Evolutionary conservation across 2,888 invertebrate genomes (phyloP), one percentile per base, ranked within the genome.

Genomic region (Ypsolopha scabrella): DNA sequence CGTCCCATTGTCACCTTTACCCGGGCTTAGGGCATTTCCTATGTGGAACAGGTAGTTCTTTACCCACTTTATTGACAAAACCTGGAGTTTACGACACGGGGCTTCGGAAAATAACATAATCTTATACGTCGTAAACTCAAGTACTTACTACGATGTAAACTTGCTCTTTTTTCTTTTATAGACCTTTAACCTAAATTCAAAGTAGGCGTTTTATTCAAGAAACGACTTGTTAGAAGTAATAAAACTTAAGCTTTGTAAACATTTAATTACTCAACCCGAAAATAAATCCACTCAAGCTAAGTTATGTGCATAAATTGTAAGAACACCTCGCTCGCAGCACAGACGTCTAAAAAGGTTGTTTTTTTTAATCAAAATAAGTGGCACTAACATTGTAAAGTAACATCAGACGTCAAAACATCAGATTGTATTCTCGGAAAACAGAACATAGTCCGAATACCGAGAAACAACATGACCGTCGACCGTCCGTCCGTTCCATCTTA

Each of bases 41-140:
- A 70, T 70, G 62, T 64, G 62, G 62, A 72, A 65, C 69, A 70
- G 70, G 70, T 70, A 72, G 69, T 73, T 73, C 72, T 66, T 75
- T 72, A 74, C 65, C 65, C 75, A 75, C 72, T 70, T 68, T 72
- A 73, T 76, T 67, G 64, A 55, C 55, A 60, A 55, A 60, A 64
- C 65, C 57, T 57, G 57, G 63, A 50, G 60, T 68, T 50, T 39
- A 50, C 43, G 44, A 35, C 10, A 44, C 14, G 34, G 41, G 9
- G 39, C n/a, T 45, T 45, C 7, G 35, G 24, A 46, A 50, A 43
- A 35, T 50, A 50, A 50, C 50, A 43, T 50, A 43, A 50, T 50
- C 35, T 50, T 43, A 13, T 8, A 13, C 7, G 41, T 41, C 49
- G 39, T 49, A 41, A 49, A 49, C 14, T 24, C 2, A 24, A 24